Conservation (phyloP, 1,140 invertebrate species). For the Danaus melanippus region DNA sequence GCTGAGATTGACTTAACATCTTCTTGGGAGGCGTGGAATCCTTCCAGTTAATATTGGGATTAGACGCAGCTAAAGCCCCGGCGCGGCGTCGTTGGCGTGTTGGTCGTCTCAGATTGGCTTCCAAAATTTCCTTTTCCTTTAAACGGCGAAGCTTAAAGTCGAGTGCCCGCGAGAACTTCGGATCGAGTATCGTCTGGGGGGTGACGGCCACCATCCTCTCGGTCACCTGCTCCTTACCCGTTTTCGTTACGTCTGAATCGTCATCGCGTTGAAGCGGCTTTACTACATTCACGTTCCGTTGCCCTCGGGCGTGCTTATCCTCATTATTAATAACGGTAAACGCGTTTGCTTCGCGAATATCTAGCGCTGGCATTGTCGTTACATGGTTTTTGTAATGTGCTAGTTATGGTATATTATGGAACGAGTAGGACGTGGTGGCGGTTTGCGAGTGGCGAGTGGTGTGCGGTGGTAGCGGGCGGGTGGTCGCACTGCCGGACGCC, state of each 20-base stretch:
- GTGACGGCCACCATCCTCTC: constrained; percentile 26
- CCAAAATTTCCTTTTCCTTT: constrained; percentile 72
- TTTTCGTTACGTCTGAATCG: constrained; percentile 17
- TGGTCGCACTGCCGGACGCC: constrained; percentile 19
- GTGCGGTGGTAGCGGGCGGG: constrained; percentile 14
- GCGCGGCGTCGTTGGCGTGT: constrained; percentile 33
- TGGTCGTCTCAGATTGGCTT: constrained; percentile 48
- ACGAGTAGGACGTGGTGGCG: constrained; percentile 11
- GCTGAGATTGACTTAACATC: constrained; percentile 43
- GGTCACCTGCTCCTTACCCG: constrained; percentile 18
- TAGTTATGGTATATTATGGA: constrained; percentile 8
- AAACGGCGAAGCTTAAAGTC: constrained; percentile 77
- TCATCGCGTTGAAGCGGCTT: constrained; percentile 45
- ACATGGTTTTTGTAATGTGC: constrained; percentile 16
- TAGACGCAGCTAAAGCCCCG: constrained; percentile 33
- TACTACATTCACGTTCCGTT: constrained; percentile 46
- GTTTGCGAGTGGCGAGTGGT: constrained; percentile 14
- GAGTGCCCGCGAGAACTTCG: constrained; percentile 76
- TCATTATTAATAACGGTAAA: constrained; percentile 71
- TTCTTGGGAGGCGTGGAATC: constrained; percentile 29
- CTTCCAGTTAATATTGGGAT: constrained; percentile 37
- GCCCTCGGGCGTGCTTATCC: constrained; percentile 16
- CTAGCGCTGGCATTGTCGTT: constrained; percentile 46
- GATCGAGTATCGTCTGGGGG: constrained; percentile 51
- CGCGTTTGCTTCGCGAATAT: constrained; percentile 46